Percentiles rank a stretch among this genome's conserved stretches.
phyloP scores from a whole-genome alignment of 2,888 invertebrate species.

The Cryptophagus acutangulus region DNA sequence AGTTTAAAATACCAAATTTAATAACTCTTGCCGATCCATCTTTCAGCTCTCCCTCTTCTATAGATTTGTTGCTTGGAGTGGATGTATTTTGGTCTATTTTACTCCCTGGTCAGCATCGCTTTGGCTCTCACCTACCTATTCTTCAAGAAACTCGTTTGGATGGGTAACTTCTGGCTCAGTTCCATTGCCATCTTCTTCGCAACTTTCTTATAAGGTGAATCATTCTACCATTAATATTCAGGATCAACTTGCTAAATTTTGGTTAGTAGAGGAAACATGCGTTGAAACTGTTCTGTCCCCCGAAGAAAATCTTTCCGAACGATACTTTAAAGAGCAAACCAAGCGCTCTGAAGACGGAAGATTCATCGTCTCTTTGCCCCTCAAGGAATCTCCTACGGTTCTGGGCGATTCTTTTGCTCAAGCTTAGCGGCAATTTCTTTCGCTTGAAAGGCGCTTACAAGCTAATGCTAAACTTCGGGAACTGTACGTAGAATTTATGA shows the following conservation, averaged over 20 bases:
- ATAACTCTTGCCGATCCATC: background rate
- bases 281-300: background rate
- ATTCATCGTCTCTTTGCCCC: background rate
- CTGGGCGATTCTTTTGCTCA: background rate
- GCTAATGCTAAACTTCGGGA: background rate
- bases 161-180: background rate
- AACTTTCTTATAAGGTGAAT: too few relatives aligned
- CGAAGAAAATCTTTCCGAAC: background rate
- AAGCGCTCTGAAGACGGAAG: background rate
- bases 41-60: background rate
- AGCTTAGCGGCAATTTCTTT: background rate
- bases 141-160: background rate
- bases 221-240: background rate
- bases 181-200: background rate
- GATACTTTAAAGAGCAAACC: background rate
- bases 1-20: background rate
- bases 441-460: background rate
- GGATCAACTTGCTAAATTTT: background rate
- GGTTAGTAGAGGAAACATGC: background rate
- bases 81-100: background rate
- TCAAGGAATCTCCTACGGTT: background rate
- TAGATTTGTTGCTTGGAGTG: background rate
- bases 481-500: conserved; percentile 1
- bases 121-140: background rate
- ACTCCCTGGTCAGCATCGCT: background rate